Evolutionary conservation across 2,888 invertebrate species (phyloP).

Genomic region (Blastobasis adustella): DNA sequence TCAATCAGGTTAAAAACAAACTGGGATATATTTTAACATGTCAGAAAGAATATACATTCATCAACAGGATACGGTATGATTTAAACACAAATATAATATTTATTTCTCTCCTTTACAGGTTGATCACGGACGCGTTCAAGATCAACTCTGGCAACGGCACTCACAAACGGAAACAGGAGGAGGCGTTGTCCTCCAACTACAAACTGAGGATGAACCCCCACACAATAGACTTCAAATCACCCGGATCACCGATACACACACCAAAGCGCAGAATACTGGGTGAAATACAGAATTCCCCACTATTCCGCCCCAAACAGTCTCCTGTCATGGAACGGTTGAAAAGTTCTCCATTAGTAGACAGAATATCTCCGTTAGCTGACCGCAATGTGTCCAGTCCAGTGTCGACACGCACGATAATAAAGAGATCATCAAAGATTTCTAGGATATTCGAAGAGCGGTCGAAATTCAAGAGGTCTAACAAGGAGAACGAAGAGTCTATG

Average conservation of each 20-base stretch:
- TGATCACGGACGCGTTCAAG: constrained; percentile 70
- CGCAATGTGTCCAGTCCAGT: constrained; percentile 21
- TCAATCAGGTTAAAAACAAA: no score
- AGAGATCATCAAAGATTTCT: constrained; percentile 37
- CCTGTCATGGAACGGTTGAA: constrained; percentile 38
- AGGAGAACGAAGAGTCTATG: constrained; percentile 41
- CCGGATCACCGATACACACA: constrained; percentile 33
- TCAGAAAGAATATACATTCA: no score
- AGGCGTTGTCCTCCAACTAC: constrained; percentile 45
- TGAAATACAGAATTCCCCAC: constrained; percentile 30
- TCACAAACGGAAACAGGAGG: constrained; percentile 55
- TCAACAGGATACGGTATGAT: no score
- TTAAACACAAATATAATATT: no score
- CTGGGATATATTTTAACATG: no score
- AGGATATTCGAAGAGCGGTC: constrained; percentile 54
- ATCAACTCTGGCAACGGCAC: constrained; percentile 67
- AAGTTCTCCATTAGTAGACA: constrained; percentile 14
- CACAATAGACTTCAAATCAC: constrained; percentile 47
- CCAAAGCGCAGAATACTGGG: constrained; percentile 51
- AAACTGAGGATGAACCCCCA: constrained; percentile 61
- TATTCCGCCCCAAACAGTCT: constrained; percentile 24
- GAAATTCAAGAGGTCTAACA: constrained; percentile 49
- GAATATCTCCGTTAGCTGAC: constrained; percentile 25
- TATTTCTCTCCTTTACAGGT: constrained; percentile 43
- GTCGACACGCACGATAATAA: constrained; percentile 11